Evolutionary conservation across 2,888 invertebrate genomes (phyloP), one percentile per base, ranked within the genome.

Genomic region (Dermolepida albohirtum): DNA sequence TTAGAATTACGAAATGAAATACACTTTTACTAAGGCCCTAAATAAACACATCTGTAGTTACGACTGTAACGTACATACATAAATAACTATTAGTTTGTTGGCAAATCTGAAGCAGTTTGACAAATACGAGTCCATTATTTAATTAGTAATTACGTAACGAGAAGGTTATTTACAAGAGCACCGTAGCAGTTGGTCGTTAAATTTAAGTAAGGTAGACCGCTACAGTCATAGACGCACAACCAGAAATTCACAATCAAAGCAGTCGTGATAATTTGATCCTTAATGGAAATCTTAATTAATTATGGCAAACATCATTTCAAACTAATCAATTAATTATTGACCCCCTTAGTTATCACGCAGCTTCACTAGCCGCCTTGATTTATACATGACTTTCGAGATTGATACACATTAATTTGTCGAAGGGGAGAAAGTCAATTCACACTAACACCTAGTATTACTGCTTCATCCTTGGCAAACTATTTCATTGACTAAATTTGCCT

Each of bases 241-340:
- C 57, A 66, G 57, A 66, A 57, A 66, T 59, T 59, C 66, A 66
- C 66, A 59, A 59, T 66, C 59, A 59, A 59, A 66, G 66, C 66
- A 50, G 50, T 59, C 57, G 59, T 66, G 66, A 66, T 66, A 59
- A 66, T 59, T 66, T 66, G 59, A 66, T 66, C 66, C 66, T 59
- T 66, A 66, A 66, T 66, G 66, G 66, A 66, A 57, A 66, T 57
- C 66, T 66, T 66, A 66, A 66, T 66, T 66, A 66, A 66, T 66
- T 50, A 66, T 50, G 50, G 50, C 66, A 50, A 49, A 40, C 66
- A 50, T 41, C 66, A 66, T 49, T 50, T 11, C 51, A 50, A 59
- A 66, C 27, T 49, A 57, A 59, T 66, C 66, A 59, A 66, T 66
- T 66, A 66, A 59, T 66, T 59, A 66, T 66, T 59, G 57, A 57